phyloP scores from a whole-genome alignment of 2,888 invertebrate species.

The Tetragnatha montana region DNA sequence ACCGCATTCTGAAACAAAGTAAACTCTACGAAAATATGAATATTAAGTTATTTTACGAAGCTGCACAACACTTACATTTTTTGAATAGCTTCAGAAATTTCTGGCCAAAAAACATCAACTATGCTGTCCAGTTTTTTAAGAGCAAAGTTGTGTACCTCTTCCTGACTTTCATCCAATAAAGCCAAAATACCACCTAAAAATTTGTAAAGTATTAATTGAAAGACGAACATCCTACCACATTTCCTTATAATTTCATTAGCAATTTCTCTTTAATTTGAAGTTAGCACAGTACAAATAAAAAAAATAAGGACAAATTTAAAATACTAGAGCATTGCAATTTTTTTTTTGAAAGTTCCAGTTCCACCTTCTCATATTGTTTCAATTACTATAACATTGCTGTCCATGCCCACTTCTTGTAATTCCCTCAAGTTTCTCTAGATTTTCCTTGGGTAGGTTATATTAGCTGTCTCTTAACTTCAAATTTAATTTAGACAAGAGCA shows the following conservation, averaged over 20 bases:
- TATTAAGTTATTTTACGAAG: constrained; percentile 68
- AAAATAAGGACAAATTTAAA: neutral
- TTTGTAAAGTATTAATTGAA: neutral
- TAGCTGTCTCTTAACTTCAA: no score
- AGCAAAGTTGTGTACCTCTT: constrained; percentile 94
- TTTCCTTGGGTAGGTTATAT: no score
- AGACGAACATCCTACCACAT: neutral
- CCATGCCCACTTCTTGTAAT: no score
- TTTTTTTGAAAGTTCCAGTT: no score
- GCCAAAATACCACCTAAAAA: constrained; percentile 91
- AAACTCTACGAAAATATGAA: no score
- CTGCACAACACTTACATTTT: constrained; percentile 84
- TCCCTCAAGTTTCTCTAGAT: no score
- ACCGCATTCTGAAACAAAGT: no score
- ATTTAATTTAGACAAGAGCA: no score
- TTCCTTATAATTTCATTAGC: neutral
- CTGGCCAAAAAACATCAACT: constrained; percentile 99
- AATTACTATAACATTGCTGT: no score
- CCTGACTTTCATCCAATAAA: constrained; percentile 94
- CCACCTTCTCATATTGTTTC: no score
- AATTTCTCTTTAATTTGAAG: neutral
- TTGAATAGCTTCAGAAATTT: constrained; percentile 97
- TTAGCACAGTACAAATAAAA: neutral
- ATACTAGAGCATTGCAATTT: neutral
- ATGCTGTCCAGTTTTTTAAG: constrained; percentile 93